Conservation (phyloP, 2,797 vertebrate species). For the Muscicapa striata region DNA sequence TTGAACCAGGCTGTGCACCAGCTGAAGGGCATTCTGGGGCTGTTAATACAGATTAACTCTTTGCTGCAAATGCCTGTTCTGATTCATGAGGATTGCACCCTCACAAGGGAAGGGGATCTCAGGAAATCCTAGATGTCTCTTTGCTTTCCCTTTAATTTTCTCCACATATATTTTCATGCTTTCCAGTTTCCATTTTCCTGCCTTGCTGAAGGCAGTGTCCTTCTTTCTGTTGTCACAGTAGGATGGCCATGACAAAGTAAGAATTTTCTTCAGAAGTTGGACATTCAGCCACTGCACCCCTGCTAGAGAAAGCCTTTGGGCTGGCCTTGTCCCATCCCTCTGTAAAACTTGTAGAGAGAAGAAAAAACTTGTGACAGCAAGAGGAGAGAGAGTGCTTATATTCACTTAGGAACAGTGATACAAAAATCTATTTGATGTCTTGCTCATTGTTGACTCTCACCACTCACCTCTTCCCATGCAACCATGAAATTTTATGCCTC, state of each 20-base stretch:
- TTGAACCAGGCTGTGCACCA: conserved; percentile 70
- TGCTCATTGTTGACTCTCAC: background rate
- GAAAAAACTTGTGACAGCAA: background rate
- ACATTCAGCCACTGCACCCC: background rate
- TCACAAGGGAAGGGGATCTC: background rate
- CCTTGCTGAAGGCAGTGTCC: background rate
- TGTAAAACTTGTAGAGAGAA: background rate
- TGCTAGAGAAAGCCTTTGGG: background rate
- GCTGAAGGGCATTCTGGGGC: conserved; percentile 51
- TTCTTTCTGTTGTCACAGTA: background rate
- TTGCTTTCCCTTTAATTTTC: background rate
- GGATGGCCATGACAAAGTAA: background rate
- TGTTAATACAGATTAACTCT: conserved; percentile 68
- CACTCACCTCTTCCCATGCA: background rate
- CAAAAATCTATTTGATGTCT: background rate
- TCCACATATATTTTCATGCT: background rate
- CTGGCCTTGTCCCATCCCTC: background rate
- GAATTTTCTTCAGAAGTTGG: background rate
- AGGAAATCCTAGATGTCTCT: background rate
- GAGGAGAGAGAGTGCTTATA: background rate
- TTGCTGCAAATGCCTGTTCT: background rate
- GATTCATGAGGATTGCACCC: rapidly evolving
- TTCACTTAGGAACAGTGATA: background rate
- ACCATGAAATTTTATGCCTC: background rate
- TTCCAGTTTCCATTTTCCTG: background rate